Conservation (phyloP, 2,797 vertebrate species). For the Helicolenus hilgendorfi region DNA sequence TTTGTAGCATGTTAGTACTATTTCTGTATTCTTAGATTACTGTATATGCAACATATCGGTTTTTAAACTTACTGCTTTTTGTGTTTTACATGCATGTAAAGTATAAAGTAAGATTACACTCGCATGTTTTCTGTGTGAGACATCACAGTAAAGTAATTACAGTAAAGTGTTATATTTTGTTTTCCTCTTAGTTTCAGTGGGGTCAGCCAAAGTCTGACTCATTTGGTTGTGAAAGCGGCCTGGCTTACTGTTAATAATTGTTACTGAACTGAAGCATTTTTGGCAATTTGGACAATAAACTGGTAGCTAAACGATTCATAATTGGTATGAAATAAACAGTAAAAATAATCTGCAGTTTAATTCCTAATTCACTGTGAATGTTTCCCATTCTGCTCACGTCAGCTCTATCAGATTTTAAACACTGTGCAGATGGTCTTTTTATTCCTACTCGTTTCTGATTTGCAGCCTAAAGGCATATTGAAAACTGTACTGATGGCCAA, state of each 20-base stretch:
- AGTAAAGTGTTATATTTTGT: background rate
- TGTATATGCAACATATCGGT: background rate
- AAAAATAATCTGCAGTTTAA: background rate
- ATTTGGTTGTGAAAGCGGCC: background rate
- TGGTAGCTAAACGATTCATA: background rate
- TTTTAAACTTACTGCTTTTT: background rate
- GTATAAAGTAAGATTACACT: background rate
- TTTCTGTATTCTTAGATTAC: background rate
- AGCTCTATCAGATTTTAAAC: constrained; percentile 29
- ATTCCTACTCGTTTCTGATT: constrained; percentile 45
- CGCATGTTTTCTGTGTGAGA: background rate
- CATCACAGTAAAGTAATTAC: background rate
- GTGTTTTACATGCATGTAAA: background rate
- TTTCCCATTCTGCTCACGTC: constrained; percentile 24
- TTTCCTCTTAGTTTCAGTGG: background rate
- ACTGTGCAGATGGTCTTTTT: constrained; percentile 27
- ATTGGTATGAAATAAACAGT: constrained; percentile 13
- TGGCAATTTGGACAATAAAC: background rate
- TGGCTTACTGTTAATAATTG: background rate
- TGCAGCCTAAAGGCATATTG: constrained; percentile 33
- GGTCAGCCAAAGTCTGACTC: background rate
- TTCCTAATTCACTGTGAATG: background rate
- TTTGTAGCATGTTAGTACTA: background rate
- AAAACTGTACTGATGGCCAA: constrained; percentile 47
- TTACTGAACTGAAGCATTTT: background rate